Base-by-base conservation (phyloP, 2,888 invertebrate species). In the Liopterus haemorrhoidalis region DNA sequence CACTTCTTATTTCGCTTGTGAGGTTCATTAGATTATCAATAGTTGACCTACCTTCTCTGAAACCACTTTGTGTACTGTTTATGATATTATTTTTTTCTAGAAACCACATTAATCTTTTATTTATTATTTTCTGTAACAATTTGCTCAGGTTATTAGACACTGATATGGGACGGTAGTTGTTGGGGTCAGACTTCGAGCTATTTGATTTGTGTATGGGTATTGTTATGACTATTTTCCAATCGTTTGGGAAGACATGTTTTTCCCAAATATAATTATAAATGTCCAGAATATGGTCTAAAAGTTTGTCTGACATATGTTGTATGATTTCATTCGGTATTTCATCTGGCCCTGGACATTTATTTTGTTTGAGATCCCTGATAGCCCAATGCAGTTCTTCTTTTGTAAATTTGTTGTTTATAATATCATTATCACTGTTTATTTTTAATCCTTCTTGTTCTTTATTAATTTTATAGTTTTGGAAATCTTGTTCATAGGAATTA, bases 111-210 rank as follows among this genome's bases (percentile, higher is more conserved):
- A 49, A 36, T 48, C 52, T 36, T 21, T 43, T 42, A 30, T 54
- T 47, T 1, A 52, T 31, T 4, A 47, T 47, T 46, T 51, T 52
- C 43, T 53, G 41, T 2, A 51, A 8, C 12, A 46, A 6, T 35
- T 41, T 46, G 22, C 41, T 41, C 19, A 41, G 12, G n/a, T 8
- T 41, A 20, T 18, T 30, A 8, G 33, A 40, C 9, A 41, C 19
- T 3, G 41, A 46, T n/a, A n/a, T n/a, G n/a, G n/a, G n/a, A n/a
- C 21, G 16, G n/a, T 35, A 35, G 20, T 35, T 35, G 2, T 19
- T 18, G n/a, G 4, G 35, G 21, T 35, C 18, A 2, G 3, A 12
- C 21, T 36, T 36, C 11, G 5, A 11, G n/a, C 21, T 36, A n/a
- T 21, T 11, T 20, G n/a, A 22, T 36, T 36, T 36, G n/a, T 14